Evolutionary conservation across 2,888 invertebrate genomes (phyloP).

Genomic region (Scaptomyza reducta): DNA sequence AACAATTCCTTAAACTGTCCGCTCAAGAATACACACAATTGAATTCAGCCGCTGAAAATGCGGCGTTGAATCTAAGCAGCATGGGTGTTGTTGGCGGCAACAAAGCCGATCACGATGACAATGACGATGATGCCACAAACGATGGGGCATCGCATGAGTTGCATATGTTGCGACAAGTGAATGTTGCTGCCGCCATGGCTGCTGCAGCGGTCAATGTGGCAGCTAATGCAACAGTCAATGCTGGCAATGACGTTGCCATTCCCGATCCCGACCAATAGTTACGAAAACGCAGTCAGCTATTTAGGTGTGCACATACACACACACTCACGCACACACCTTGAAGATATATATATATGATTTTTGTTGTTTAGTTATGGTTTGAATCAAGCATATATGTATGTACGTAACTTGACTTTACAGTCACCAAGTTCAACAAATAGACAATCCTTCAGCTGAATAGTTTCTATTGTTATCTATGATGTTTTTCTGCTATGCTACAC

Average conservation of each 20-base stretch:
- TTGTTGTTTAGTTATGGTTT: no score
- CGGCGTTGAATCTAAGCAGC: constrained; percentile 72
- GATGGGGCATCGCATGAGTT: constrained; percentile 40
- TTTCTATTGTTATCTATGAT: not conserved
- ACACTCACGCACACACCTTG: constrained; percentile 3
- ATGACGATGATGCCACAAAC: constrained; percentile 29
- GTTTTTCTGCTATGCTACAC: not conserved
- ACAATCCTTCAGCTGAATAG: constrained; percentile 4
- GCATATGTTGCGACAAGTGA: constrained; percentile 55
- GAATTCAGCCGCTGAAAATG: constrained; percentile 55
- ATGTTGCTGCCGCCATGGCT: constrained; percentile 44
- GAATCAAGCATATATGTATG: no score
- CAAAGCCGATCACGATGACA: constrained; percentile 30
- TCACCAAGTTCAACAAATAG: not conserved
- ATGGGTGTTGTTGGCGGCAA: constrained; percentile 37
- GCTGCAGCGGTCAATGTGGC: constrained; percentile 36
- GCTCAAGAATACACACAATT: constrained; percentile 66
- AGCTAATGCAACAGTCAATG: constrained; percentile 20
- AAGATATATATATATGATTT: no score
- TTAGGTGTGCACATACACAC: not conserved
- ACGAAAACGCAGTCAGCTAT: not conserved
- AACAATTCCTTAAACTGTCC: constrained; percentile 79
- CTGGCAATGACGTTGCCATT: constrained; percentile 22
- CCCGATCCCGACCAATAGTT: constrained; percentile 40
- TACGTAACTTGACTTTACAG: not conserved